Evolutionary conservation across 2,113 vertebrate species (phyloP), one percentile per base, ranked within the genome.

Genomic region (Panthera uncia): DNA sequence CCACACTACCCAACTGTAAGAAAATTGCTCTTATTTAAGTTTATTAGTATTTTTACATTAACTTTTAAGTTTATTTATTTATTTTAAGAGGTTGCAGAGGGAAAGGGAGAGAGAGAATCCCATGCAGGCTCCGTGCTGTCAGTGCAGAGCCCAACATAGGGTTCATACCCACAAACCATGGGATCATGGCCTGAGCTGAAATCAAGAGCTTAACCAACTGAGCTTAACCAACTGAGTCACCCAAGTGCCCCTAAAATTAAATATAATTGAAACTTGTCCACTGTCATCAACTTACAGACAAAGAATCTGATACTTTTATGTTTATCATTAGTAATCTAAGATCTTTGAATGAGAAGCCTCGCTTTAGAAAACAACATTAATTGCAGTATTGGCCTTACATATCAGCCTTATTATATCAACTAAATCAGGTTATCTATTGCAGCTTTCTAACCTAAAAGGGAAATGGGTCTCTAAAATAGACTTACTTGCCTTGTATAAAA

Each of bases 381-480:
- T 83, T 87, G 25, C 19, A 90, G 63, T 82, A 85, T 83, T 38
- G 41, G n/a, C 9, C 36, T 86, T 89, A 90, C 50, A 16, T 78
- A 65, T 65, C 61, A 65, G 57, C 57, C 41, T 78, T 65, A 91
- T 85, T 89, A 89, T 86, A 87, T 33, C 48, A 94, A 31, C 61
- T 86, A 45, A 27, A 86, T 91, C 38, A 86, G 8, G 16, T 87
- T 80, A 57, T 19, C 16, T 93, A 11, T 65, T 92, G 57, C 66
- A 86, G 3, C 33, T 92, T 2, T 98, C 92, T 86, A 48, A 76
- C 19, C n/a, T 85, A 66, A 85, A 91, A 11, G 41, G 23, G 21
- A 93, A 89, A 90, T 84, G 92, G 29, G 33, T 7, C 5, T 82
- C 80, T n/a, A 85, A 79, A 97, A 55, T 18, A 97, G 66, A 57